A percentile compares a stretch with the other conserved stretches of the same genome.
These are phyloP conservation scores for Aphaenogaster ashmeadi DNA, from an alignment of 1,140 invertebrate species.

Conservation along the genomic window DNA sequence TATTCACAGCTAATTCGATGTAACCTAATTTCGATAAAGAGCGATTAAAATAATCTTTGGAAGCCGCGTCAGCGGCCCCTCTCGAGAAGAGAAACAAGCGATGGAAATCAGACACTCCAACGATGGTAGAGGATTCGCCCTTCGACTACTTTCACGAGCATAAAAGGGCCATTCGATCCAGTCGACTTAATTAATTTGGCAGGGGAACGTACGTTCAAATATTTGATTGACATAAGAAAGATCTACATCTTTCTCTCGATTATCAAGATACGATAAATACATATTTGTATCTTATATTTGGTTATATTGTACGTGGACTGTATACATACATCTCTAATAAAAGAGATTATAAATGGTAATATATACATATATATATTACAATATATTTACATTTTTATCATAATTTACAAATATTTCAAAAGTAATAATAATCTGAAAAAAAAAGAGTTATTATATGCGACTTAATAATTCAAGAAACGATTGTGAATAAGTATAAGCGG, in stretches of 20 bases:
- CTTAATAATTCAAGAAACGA: not conserved
- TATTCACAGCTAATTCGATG: not conserved
- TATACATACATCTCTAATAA: not conserved
- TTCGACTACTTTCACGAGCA: constrained; percentile 39
- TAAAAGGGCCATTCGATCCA: constrained; percentile 38
- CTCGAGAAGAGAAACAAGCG: constrained; percentile 31
- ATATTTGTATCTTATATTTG: not conserved
- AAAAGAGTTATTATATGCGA: not conserved
- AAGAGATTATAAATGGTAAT: not conserved
- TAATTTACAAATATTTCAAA: not conserved
- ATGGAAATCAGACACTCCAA: constrained; percentile 58
- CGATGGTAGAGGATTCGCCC: constrained; percentile 39
- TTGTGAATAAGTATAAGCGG: not conserved
- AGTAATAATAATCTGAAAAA: constrained; percentile 8
- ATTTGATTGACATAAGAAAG: not conserved
- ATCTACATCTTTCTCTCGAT: not conserved
- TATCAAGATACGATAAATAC: not conserved
- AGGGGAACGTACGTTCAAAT: not conserved
- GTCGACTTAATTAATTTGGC: constrained; percentile 43
- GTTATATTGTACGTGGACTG: not conserved
- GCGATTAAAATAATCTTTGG: constrained; percentile 24
- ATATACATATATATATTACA: no score
- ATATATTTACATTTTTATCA: not conserved
- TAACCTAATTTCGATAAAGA: constrained; percentile 47
- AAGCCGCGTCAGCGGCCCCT: constrained; percentile 38